Base-by-base conservation (phyloP, 2,888 invertebrate species). In the Cataglyphis livida region DNA sequence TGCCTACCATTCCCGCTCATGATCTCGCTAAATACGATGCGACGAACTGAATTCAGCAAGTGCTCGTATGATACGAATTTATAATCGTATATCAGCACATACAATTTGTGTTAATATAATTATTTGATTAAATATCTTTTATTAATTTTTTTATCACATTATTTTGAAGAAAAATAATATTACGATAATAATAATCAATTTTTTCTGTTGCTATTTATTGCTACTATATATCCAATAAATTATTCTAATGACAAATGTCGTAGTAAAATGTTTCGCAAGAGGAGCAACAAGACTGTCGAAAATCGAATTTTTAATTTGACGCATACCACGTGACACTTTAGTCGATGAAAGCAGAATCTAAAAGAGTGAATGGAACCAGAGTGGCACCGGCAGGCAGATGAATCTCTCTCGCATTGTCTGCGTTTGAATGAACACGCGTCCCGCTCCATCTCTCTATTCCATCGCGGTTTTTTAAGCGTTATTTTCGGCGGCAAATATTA, bases 401-500 rank as follows among this genome's bases (percentile, higher is more conserved):
- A 93, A 93, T 93, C 92, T 93, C 90, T 91, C 90, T 88, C 91
- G 91, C 92, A 94, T 94, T 94, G 93, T 94, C 93, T 92, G 92
- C 92, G 91, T 92, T 90, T 93, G 90, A 94, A 93, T 93, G 93
- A 92, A 92, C 92, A 92, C 89, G 90, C 88, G 32, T 57, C 68
- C 91, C 91, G 83, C 86, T 89, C 44, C 89, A 91, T 91, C 92
- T 89, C 91, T 92, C 89, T 91, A 88, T 92, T 91, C 89, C 88
- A 90, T 92, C 90, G 85, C 88, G 84, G 87, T 90, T 90, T 82
- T 90, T 92, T 91, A 89, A 92, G 92, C 91, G 89, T 94, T 93
- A 93, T 93, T 94, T 94, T 94, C 91, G 92, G 92, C 89, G 93
- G 93, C 94, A 94, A 94, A 94, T 94, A 94, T 94, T 93, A 94